Conservation (phyloP, 2,888 invertebrate genomes). For the Agonopterix arenella region DNA sequence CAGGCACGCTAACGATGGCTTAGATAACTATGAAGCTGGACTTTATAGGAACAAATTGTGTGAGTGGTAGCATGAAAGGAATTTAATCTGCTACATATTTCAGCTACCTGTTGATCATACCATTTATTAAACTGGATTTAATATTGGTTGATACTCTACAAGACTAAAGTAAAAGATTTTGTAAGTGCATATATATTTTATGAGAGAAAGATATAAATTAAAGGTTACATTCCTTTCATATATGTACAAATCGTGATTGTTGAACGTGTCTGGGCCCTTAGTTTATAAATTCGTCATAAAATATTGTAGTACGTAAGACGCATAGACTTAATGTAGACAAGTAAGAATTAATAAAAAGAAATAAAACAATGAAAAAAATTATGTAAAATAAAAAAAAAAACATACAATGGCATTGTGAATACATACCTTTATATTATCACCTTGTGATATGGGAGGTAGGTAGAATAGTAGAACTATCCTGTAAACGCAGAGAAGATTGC, state of each 20-base stretch:
- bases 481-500: constrained; percentile 70
- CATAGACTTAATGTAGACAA: constrained; percentile 59
- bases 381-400: constrained; percentile 18
- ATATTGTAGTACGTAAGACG: constrained; percentile 59
- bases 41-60: constrained; percentile 53
- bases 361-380: constrained; percentile 28
- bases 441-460: constrained; percentile 42
- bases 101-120: constrained; percentile 63
- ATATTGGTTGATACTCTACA: constrained; percentile 69
- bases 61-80: constrained; percentile 63
- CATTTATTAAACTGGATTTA: constrained; percentile 75
- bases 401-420: constrained; percentile 64
- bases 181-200: constrained; percentile 56
- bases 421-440: constrained; percentile 36
- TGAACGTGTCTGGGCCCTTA: constrained; percentile 76
- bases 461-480: constrained; percentile 54
- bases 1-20: constrained; percentile 93
- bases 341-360: constrained; percentile 38
- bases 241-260: constrained; percentile 59
- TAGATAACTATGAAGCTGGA: constrained; percentile 75
- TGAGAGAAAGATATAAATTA: constrained; percentile 72
- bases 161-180: constrained; percentile 54
- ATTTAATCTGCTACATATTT: constrained; percentile 52
- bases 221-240: constrained; percentile 77
- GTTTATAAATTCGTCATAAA: constrained; percentile 74